These are phyloP conservation scores for Trissolcus basalis DNA, from an alignment of 1,140 invertebrate genomes.

Conservation along the genomic window DNA sequence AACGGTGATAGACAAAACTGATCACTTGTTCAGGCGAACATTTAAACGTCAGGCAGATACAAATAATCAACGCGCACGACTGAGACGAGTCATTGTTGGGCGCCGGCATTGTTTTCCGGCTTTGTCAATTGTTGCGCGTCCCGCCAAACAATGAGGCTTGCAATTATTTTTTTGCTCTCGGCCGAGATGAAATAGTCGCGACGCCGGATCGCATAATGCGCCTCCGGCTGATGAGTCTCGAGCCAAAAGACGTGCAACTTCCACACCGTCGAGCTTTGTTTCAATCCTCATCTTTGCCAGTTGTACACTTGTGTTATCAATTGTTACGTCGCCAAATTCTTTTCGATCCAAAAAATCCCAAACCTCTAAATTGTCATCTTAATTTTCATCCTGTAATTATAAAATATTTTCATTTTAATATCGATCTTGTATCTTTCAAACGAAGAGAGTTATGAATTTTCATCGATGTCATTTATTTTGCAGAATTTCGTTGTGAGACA, in stretches of 20 bases:
- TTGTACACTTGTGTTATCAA: too few relatives aligned
- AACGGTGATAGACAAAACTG: background rate
- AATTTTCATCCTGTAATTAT: too few relatives aligned
- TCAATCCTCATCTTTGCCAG: too few relatives aligned
- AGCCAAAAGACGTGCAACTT: constrained; percentile 13
- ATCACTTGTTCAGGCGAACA: constrained; percentile 32
- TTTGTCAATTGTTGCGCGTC: constrained; percentile 66
- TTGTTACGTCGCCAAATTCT: too few relatives aligned
- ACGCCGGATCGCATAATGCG: constrained; percentile 42
- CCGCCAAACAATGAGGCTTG: constrained; percentile 63
- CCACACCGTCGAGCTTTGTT: background rate
- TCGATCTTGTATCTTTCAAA: too few relatives aligned
- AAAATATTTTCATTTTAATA: too few relatives aligned
- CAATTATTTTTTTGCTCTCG: constrained; percentile 61
- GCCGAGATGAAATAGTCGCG: constrained; percentile 38
- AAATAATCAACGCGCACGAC: constrained; percentile 65
- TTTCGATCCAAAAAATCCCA: too few relatives aligned
- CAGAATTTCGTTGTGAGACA: constrained; percentile 96
- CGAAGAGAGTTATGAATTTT: too few relatives aligned
- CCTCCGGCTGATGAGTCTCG: constrained; percentile 15
- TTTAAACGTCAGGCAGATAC: constrained; percentile 53
- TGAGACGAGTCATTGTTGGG: constrained; percentile 61
- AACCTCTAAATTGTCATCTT: too few relatives aligned
- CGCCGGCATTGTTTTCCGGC: constrained; percentile 66
- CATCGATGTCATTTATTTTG: constrained; percentile 29